Percentiles rank a stretch among this genome's conserved stretches.
These are phyloP conservation scores for Brachionus rubens DNA, from an alignment of 1,140 invertebrate species.

Conservation along the genomic window DNA sequence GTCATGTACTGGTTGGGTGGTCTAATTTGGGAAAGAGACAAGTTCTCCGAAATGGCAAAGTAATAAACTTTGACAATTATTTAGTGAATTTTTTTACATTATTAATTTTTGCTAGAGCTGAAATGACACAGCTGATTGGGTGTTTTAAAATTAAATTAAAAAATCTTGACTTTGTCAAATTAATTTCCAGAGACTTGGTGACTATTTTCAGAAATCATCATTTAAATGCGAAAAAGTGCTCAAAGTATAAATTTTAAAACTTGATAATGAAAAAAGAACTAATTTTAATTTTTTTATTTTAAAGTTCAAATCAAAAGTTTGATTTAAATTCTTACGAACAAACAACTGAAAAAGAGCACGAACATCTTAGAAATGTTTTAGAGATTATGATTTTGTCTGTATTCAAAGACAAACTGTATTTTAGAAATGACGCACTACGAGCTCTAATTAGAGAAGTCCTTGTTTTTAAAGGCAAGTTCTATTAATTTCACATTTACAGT, in stretches of 20 bases:
- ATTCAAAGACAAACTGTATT: slow-evolving; percentile 72
- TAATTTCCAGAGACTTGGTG: slow-evolving; percentile 77
- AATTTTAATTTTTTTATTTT: slow-evolving; percentile 47
- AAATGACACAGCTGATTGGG: slow-evolving; percentile 75
- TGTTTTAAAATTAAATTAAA: slow-evolving; percentile 71
- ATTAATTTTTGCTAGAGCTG: slow-evolving; percentile 65
- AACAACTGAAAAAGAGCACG: slow-evolving; percentile 70
- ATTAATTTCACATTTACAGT: too few relatives aligned
- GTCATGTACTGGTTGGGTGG: slow-evolving; percentile 72
- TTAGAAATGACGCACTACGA: slow-evolving; percentile 68
- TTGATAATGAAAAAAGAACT: slow-evolving; percentile 49
- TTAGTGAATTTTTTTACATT: background rate
- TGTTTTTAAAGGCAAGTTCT: slow-evolving; percentile 65
- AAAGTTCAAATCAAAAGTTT: slow-evolving; percentile 63
- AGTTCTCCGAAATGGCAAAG: slow-evolving; percentile 60
- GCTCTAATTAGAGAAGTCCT: slow-evolving; percentile 77
- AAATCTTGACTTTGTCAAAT: slow-evolving; percentile 74
- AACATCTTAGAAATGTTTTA: slow-evolving; percentile 75
- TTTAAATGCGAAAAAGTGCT: slow-evolving; percentile 74
- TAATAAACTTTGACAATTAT: slow-evolving; percentile 50
- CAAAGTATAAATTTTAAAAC: slow-evolving; percentile 31
- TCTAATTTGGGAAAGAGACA: slow-evolving; percentile 64
- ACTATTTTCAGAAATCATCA: slow-evolving; percentile 76
- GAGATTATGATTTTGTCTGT: slow-evolving; percentile 76
- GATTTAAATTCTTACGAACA: slow-evolving; percentile 72